phyloP scores from a whole-genome alignment of 2,113 vertebrate species.

The Cygnus atratus region DNA sequence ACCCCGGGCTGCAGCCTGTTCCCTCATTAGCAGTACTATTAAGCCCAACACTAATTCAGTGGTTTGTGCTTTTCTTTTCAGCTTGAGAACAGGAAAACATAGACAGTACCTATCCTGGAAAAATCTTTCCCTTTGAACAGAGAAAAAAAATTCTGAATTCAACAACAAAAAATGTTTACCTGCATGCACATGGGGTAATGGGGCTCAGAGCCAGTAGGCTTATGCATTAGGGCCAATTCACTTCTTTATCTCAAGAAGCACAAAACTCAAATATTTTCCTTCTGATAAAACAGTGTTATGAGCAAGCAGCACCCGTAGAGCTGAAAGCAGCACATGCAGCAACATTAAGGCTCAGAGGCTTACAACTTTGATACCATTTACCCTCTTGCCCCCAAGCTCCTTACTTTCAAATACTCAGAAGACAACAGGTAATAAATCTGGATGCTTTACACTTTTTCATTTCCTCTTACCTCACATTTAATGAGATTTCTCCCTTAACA shows the following conservation, averaged over 20 bases:
- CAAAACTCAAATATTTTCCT: not conserved
- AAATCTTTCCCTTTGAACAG: not conserved
- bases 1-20: accelerated
- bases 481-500: constrained; percentile 58
- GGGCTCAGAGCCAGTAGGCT: not conserved
- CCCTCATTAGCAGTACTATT: not conserved
- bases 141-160: not conserved
- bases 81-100: not conserved
- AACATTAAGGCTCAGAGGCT: not conserved
- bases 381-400: constrained; percentile 12
- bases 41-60: not conserved
- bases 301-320: not conserved
- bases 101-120: not conserved
- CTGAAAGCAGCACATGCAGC: not conserved
- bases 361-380: not conserved
- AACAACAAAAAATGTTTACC: not conserved
- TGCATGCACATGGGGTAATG: accelerated
- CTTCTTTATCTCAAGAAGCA: not conserved
- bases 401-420: constrained; percentile 15
- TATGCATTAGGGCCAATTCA: not conserved
- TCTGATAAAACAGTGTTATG: accelerated
- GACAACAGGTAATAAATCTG: constrained; percentile 68
- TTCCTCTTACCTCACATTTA: constrained; percentile 58
- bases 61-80: not conserved
- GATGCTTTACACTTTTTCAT: constrained; percentile 62